Evolutionary conservation across 2,797 vertebrate genomes (phyloP).

Genomic region (Acrossocheilus wenchowensis): DNA sequence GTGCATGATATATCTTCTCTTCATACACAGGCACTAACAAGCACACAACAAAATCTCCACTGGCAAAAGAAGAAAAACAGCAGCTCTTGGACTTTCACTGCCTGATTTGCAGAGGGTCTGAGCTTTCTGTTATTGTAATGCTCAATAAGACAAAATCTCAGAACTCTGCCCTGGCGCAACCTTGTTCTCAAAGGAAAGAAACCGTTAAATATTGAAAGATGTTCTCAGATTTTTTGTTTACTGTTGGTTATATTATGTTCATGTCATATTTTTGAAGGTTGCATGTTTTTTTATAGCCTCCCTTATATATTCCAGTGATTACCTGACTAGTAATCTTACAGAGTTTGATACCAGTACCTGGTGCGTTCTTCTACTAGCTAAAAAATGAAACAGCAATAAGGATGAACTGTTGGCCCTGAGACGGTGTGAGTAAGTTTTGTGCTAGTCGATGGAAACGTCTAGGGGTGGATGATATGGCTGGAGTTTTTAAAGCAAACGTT

Average conservation of each 20-base stretch:
- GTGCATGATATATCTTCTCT: conserved; percentile 51
- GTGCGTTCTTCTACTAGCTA: not conserved
- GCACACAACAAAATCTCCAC: conserved; percentile 23
- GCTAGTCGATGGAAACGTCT: too few species aligned
- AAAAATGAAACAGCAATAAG: not conserved
- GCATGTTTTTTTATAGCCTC: not conserved
- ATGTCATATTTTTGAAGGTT: not conserved
- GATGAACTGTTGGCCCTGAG: not conserved
- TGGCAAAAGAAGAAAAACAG: conserved; percentile 21
- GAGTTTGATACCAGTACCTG: not conserved
- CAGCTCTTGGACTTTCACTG: conserved; percentile 3
- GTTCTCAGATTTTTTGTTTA: not conserved
- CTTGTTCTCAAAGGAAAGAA: not conserved
- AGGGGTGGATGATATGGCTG: not conserved
- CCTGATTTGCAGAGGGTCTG: conserved; percentile 1
- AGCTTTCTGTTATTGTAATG: conserved; percentile 12
- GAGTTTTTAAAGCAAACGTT: not conserved
- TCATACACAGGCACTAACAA: conserved; percentile 33
- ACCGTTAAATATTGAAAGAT: not conserved
- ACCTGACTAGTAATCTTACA: not conserved
- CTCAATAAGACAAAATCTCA: not conserved
- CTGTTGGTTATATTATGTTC: not conserved
- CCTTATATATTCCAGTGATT: not conserved
- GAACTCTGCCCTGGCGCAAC: not conserved
- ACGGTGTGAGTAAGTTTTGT: too few species aligned